Conservation (phyloP, 2,888 invertebrate species). For the Catocala sponsa region DNA sequence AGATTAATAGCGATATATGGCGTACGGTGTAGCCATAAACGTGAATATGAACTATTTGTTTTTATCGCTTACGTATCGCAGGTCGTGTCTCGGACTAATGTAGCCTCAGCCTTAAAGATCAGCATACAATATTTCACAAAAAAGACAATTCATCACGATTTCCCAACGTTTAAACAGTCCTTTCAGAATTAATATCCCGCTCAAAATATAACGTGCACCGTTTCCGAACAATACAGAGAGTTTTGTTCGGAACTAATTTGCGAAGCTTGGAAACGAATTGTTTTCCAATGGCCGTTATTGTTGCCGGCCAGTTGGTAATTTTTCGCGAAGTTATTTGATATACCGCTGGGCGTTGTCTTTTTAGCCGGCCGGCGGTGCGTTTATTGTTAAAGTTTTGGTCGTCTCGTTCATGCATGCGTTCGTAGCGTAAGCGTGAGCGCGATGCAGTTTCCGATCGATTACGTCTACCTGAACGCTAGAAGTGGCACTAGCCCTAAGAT, state of each 20-base stretch:
- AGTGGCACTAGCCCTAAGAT: too few species aligned
- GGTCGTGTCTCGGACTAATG: too few species aligned
- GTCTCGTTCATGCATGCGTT: not conserved
- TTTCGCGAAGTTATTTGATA: conserved; percentile 37
- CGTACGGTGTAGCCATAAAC: too few species aligned
- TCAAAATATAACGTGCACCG: conserved; percentile 27
- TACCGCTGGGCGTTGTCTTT: conserved; percentile 27
- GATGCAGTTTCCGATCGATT: conserved; percentile 1
- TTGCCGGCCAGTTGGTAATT: conserved; percentile 12
- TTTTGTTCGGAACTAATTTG: conserved; percentile 55
- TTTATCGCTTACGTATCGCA: too few species aligned
- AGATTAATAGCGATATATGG: too few species aligned
- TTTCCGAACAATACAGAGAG: conserved; percentile 32
- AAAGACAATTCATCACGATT: conserved; percentile 36
- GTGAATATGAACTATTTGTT: too few species aligned
- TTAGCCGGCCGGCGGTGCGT: not conserved
- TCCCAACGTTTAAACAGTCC: conserved; percentile 32
- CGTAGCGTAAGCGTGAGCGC: too few species aligned
- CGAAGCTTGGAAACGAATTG: conserved; percentile 47
- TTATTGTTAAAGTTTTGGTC: conserved; percentile 26
- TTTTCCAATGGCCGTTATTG: conserved; percentile 44
- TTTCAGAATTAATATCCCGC: conserved; percentile 50
- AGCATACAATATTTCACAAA: conserved; percentile 17
- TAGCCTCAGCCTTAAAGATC: too few species aligned
- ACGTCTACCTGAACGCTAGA: too few species aligned